Conservation (phyloP, 2,888 invertebrate genomes). For the Halocaridina rubra region DNA sequence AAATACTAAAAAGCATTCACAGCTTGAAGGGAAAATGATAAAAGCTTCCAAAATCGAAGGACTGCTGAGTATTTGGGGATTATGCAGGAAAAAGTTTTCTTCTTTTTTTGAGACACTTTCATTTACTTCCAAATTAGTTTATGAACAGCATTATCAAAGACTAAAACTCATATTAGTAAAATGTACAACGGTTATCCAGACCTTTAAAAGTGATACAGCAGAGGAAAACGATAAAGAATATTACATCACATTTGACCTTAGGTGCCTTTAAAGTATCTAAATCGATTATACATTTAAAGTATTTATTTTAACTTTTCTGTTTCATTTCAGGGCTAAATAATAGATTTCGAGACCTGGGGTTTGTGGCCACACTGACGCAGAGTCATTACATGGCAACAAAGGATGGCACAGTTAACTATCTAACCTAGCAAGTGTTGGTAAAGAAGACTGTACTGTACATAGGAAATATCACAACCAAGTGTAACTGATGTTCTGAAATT, state of each 20-base stretch:
- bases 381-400: slow-evolving; percentile 53
- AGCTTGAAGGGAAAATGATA: slow-evolving; percentile 39
- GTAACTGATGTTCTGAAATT: slow-evolving; percentile 46
- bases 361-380: slow-evolving; percentile 46
- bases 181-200: slow-evolving; percentile 52
- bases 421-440: slow-evolving; percentile 56
- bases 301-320: not conserved
- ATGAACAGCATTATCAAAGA: slow-evolving; percentile 55
- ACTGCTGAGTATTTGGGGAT: slow-evolving; percentile 57
- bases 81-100: slow-evolving; percentile 38
- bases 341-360: slow-evolving; percentile 42
- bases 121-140: slow-evolving; percentile 53
- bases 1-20: slow-evolving; percentile 52
- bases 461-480: slow-evolving; percentile 60
- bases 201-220: slow-evolving; percentile 48
- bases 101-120: slow-evolving; percentile 41
- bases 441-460: slow-evolving; percentile 52
- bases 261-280: slow-evolving; percentile 45
- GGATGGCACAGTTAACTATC: slow-evolving; percentile 60
- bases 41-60: slow-evolving; percentile 54
- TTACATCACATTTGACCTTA: slow-evolving; percentile 59
- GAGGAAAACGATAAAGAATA: slow-evolving; percentile 49
- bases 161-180: slow-evolving; percentile 46
- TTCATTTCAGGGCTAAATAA: slow-evolving; percentile 34
- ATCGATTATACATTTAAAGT: slow-evolving; percentile 40